Conservation (phyloP, 2,888 invertebrate genomes). For the Cosmopolites sordidus region DNA sequence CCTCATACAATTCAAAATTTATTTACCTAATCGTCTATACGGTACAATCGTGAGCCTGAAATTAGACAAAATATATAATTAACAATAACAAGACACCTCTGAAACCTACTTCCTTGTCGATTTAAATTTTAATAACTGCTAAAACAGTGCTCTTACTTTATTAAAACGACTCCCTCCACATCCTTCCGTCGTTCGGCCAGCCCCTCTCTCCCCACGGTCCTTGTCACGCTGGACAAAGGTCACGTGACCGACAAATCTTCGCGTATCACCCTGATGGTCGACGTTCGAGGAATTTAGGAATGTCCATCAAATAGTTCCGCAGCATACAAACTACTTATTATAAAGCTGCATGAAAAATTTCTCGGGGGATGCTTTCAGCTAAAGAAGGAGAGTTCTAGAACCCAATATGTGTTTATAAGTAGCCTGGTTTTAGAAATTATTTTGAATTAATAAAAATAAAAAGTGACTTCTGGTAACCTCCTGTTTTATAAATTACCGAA, state of each 20-base stretch:
- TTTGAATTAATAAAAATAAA: too few relatives aligned
- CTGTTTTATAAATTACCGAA: too few relatives aligned
- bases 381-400: too few relatives aligned
- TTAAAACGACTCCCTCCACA: neutral
- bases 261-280: neutral
- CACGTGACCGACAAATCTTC: slow-evolving; percentile 9
- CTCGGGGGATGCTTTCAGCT: too few relatives aligned
- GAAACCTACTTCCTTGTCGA: neutral
- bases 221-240: neutral
- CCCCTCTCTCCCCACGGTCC: neutral
- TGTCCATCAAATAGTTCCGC: slow-evolving; percentile 2
- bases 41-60: too few relatives aligned
- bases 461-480: too few relatives aligned
- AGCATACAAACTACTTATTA: slow-evolving; percentile 1
- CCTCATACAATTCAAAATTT: too few relatives aligned
- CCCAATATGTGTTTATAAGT: too few relatives aligned
- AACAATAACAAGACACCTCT: neutral
- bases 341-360: neutral
- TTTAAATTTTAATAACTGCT: neutral
- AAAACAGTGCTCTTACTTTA: neutral
- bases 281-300: neutral
- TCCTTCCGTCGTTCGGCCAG: neutral
- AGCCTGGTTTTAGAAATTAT: too few relatives aligned
- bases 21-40: too few relatives aligned
- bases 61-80: too few relatives aligned